Evolutionary conservation across 2,888 invertebrate genomes (phyloP).

Genomic region (Thumatha senex): DNA sequence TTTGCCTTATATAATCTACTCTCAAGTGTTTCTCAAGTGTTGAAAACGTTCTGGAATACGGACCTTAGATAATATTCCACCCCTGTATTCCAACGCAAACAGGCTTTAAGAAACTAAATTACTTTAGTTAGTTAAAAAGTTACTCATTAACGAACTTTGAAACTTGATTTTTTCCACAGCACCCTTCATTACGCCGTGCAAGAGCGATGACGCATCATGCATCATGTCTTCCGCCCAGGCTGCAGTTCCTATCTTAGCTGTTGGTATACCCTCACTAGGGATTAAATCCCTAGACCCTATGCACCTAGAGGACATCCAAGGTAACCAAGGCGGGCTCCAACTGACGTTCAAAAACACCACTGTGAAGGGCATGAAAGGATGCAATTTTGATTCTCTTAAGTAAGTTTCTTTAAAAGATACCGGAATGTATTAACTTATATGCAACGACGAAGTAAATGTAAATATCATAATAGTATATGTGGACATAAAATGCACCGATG

Average conservation of each 20-base stretch:
- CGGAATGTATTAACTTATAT: not conserved
- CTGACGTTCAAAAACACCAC: constrained; percentile 56
- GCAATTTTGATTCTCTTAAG: constrained; percentile 59
- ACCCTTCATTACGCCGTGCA: constrained; percentile 68
- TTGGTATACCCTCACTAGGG: constrained; percentile 60
- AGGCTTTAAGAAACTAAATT: too few relatives aligned
- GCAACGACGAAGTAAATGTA: not conserved
- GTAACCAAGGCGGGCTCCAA: constrained; percentile 55
- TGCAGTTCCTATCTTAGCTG: constrained; percentile 52
- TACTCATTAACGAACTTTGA: too few relatives aligned
- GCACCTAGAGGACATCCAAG: constrained; percentile 49
- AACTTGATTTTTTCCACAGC: constrained; percentile 47
- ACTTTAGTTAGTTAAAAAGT: too few relatives aligned
- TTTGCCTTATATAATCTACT: too few relatives aligned
- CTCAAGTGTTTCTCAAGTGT: too few relatives aligned
- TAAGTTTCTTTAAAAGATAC: constrained; percentile 41
- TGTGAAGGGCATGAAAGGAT: constrained; percentile 63
- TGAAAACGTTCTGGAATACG: too few relatives aligned
- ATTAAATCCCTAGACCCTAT: constrained; percentile 64
- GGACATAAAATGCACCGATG: too few relatives aligned
- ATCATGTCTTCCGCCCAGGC: constrained; percentile 51
- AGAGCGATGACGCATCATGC: constrained; percentile 53
- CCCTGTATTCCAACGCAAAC: too few relatives aligned
- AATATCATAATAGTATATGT: too few relatives aligned
- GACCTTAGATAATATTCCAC: too few relatives aligned